Percentiles rank a stretch among this genome's conserved stretches.
These are phyloP conservation scores for Pomacea canaliculata DNA, from an alignment of 2,888 invertebrate species.

Conservation along the genomic window DNA sequence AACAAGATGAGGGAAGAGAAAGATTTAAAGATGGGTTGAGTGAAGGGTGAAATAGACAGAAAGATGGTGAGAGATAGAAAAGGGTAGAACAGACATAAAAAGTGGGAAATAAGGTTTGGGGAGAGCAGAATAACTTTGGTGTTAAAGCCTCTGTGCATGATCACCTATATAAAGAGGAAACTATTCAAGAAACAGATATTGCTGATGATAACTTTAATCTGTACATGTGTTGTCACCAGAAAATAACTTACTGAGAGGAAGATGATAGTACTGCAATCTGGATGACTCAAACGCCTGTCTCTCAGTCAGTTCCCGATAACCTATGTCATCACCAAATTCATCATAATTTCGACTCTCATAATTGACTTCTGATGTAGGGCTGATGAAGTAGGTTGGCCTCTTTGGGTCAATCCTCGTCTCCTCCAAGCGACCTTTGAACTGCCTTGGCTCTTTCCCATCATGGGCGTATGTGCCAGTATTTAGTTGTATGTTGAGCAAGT, in stretches of 20 bases:
- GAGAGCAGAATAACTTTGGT: too few species aligned
- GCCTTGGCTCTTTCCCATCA: conserved; percentile 41
- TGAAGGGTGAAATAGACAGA: too few species aligned
- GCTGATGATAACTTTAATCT: neutral
- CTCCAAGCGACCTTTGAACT: conserved; percentile 41
- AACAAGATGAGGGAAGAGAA: too few species aligned
- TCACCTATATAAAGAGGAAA: too few species aligned
- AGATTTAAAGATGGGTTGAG: too few species aligned
- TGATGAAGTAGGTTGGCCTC: conserved; percentile 43
- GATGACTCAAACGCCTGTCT: conserved; percentile 41
- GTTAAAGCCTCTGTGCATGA: too few species aligned
- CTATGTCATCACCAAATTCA: conserved; percentile 62
- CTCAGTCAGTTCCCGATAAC: conserved; percentile 56
- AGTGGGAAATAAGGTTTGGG: too few species aligned
- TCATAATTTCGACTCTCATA: conserved; percentile 51
- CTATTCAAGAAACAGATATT: neutral
- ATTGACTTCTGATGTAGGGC: conserved; percentile 43
- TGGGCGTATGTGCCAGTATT: conserved; percentile 50
- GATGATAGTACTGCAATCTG: conserved; percentile 47
- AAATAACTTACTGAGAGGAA: conserved; percentile 50
- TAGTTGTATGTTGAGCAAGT: conserved; percentile 55
- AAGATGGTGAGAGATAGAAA: too few species aligned
- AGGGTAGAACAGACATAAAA: too few species aligned
- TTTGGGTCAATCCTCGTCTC: conserved; percentile 43
- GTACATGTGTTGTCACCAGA: neutral